These are phyloP conservation scores for Recurvirostra avosetta DNA, from an alignment of 2,113 vertebrate species.

Conservation along the genomic window DNA sequence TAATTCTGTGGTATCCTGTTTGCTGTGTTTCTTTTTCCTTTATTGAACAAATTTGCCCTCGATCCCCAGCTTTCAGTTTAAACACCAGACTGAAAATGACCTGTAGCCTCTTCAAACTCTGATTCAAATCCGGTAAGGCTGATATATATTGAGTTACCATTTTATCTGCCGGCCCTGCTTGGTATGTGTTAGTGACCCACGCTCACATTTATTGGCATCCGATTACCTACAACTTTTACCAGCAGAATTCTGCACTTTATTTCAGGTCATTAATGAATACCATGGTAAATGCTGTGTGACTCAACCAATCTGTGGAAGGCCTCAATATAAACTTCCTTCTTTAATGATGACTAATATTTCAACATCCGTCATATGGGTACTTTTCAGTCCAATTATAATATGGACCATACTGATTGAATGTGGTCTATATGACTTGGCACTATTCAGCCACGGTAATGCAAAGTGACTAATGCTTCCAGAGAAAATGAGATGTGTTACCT, in stretches of 20 bases:
- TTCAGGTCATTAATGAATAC: background rate
- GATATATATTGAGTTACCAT: background rate
- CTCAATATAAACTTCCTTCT: background rate
- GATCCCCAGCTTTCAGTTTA: background rate
- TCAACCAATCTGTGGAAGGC: background rate
- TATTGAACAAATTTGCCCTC: background rate
- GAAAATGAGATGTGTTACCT: background rate
- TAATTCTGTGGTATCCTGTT: slow-evolving; percentile 85
- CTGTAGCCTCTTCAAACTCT: background rate
- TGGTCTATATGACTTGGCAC: background rate
- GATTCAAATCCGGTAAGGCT: background rate
- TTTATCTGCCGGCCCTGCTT: background rate
- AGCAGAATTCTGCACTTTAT: background rate
- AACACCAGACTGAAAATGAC: background rate
- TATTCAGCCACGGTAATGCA: background rate
- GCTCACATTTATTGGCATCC: accelerated
- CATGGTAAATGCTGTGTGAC: background rate
- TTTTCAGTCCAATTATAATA: background rate
- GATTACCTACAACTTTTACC: background rate
- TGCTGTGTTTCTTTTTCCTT: slow-evolving; percentile 46
- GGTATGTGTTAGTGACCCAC: background rate
- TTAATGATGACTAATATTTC: background rate
- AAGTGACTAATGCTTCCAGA: background rate
- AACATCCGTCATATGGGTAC: background rate
- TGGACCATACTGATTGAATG: background rate